Base-by-base conservation (phyloP, 2,888 invertebrate genomes). In the Apamea monoglypha region DNA sequence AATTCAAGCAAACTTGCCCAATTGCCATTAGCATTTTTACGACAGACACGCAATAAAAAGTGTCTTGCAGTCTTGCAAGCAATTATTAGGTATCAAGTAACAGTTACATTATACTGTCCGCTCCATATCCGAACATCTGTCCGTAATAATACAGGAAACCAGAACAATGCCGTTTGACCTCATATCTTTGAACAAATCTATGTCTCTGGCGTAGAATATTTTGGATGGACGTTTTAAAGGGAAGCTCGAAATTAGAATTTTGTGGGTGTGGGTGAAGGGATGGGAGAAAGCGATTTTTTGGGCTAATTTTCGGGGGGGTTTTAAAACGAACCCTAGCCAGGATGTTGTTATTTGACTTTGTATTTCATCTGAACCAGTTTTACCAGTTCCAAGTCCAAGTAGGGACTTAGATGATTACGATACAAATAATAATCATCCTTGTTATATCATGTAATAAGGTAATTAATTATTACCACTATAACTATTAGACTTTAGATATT, bases 181-280 rank as follows among this genome's bases (percentile, higher is more conserved):
- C 92, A 92, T 95, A 96, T 96, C 96, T 89, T 85, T 81, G 86
- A 85, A 92, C 90, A 91, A 92, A 96, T 96, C 96, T 95, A 92
- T 92, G 95, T 94, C 91, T 93, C 91, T 95, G 94, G 91, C 92
- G 93, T 94, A 92, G 94, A 95, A 95, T 94, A 95, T 96, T 95
- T 95, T 92, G 94, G 94, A 91, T 93, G 94, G 92, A 91, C 93
- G 93, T 92, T 94, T 95, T 94, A 93, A 94, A 95, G 94, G 95
- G 95, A 95, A 95, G 95, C 94, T 94, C 90, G 87, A 93, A 95
- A 96, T 95, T 96, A 94, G 94, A 94, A 94, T 95, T 94, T 88
- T 91, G 90, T 92, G 89, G 91, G 78, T 90, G 70, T 76, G 88
- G 92, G 85, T 1, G 53, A 92, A 92, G 89, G 50, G 29, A 88